These are phyloP conservation scores for Drosophila prostipennis DNA, from an alignment of 2,888 invertebrate species.

Conservation along the genomic window DNA sequence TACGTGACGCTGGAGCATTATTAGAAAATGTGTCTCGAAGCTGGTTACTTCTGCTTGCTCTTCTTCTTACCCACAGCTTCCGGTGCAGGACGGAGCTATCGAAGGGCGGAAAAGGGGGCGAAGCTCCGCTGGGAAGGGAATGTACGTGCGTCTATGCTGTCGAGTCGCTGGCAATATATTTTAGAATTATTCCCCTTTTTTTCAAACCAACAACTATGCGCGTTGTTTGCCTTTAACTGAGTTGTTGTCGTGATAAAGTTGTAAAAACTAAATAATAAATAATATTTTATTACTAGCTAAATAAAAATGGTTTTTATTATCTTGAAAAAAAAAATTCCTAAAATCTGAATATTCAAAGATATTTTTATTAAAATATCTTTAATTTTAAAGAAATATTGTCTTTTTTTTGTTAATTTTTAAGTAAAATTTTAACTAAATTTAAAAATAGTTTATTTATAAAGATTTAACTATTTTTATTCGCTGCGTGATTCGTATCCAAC, in stretches of 20 bases:
- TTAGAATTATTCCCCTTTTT: constrained; percentile 57
- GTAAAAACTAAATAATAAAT: neutral
- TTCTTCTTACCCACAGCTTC: constrained; percentile 16
- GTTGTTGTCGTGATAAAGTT: constrained; percentile 4
- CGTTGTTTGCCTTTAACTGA: constrained; percentile 6
- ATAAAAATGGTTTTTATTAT: neutral
- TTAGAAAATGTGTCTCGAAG: constrained; percentile 81
- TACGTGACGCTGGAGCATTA: constrained; percentile 81
- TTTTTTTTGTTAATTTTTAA: too few relatives aligned
- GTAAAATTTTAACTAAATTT: too few relatives aligned
- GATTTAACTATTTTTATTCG: too few relatives aligned
- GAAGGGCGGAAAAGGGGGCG: neutral
- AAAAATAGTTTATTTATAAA: too few relatives aligned
- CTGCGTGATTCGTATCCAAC: too few relatives aligned
- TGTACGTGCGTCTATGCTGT: constrained; percentile 67
- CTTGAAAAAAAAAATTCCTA: neutral
- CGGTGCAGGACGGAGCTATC: constrained; percentile 14
- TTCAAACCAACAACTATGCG: constrained; percentile 55
- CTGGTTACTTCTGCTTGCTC: constrained; percentile 59
- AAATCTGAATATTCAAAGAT: neutral
- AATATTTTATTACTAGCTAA: neutral
- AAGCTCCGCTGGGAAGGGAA: constrained; percentile 1
- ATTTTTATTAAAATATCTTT: neutral
- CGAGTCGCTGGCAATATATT: constrained; percentile 65
- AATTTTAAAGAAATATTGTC: too few relatives aligned